Conservation (phyloP, 92 coral and sea anemone species). For the Meandrina meandrites region DNA sequence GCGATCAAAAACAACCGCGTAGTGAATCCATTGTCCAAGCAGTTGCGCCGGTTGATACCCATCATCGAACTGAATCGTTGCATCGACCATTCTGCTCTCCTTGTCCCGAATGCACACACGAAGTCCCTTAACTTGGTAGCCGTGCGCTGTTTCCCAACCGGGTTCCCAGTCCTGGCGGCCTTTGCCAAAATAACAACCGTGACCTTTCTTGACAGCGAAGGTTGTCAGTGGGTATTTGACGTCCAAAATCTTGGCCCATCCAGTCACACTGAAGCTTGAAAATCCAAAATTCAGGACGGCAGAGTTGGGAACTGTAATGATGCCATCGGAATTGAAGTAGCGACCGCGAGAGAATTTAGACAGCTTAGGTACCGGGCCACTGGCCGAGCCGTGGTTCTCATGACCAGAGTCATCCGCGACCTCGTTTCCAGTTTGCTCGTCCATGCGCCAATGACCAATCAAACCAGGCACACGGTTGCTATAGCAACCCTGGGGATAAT, state of each 20-base stretch:
- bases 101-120: conserved; percentile 73
- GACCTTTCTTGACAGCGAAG: conserved; percentile 73
- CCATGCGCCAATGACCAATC: conserved; percentile 66
- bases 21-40: conserved; percentile 68
- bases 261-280: conserved; percentile 68
- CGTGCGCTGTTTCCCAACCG: conserved; percentile 17
- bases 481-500: conserved; percentile 16
- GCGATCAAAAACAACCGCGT: conserved; percentile 67
- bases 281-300: conserved; percentile 59
- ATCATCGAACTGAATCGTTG: conserved; percentile 46
- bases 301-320: conserved; percentile 47
- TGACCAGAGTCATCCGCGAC: conserved; percentile 80
- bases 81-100: conserved; percentile 40
- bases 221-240: conserved; percentile 72
- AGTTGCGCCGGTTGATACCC: conserved; percentile 51
- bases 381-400: conserved; percentile 70
- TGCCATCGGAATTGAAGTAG: conserved; percentile 47
- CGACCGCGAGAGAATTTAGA: conserved; percentile 80
- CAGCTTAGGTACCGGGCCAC: conserved; percentile 43
- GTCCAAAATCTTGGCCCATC: conserved; percentile 69
- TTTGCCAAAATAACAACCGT: conserved; percentile 63
- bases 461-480: conserved; percentile 1
- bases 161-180: conserved; percentile 14
- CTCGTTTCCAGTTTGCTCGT: conserved; percentile 75
- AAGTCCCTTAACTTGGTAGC: conserved; percentile 23